phyloP scores from a whole-genome alignment of 2,113 vertebrate genomes.

The Blennius ocellaris region DNA sequence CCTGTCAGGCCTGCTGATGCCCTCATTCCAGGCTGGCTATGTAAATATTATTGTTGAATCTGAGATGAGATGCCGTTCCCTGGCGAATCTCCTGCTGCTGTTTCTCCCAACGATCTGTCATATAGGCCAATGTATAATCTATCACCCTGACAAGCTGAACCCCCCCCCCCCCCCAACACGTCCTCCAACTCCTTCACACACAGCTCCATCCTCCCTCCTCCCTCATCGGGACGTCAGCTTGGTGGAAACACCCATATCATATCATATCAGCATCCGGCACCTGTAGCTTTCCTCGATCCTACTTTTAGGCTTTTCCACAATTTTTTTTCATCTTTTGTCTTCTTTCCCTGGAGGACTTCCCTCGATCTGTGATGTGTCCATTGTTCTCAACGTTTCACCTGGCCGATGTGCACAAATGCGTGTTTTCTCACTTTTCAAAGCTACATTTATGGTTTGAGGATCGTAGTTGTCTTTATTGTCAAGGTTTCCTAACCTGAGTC shows the following conservation, averaged over 20 bases:
- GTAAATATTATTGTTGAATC: constrained; percentile 76
- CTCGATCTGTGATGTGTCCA: constrained; percentile 5
- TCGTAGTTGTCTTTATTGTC: background rate
- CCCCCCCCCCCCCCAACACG: background rate
- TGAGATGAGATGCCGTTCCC: constrained; percentile 61
- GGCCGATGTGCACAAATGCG: background rate
- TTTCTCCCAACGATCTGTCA: constrained; percentile 61
- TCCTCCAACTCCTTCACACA: too few relatives aligned
- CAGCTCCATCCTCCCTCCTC: background rate
- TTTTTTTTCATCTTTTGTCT: background rate
- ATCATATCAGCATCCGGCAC: constrained; percentile 27
- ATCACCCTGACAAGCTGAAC: constrained; percentile 61
- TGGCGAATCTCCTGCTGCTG: constrained; percentile 50
- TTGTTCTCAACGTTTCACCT: background rate
- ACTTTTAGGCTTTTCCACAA: constrained; percentile 1
- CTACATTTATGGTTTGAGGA: background rate
- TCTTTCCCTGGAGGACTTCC: background rate
- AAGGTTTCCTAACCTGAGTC: too few relatives aligned
- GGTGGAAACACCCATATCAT: constrained; percentile 6
- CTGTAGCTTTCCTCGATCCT: constrained; percentile 24
- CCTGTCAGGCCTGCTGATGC: constrained; percentile 59
- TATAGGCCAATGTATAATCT: constrained; percentile 52
- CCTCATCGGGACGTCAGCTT: background rate
- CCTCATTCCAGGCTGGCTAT: constrained; percentile 63
- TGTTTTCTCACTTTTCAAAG: background rate